Percentiles rank a stretch among this genome's conserved stretches.
These are phyloP conservation scores for Cladorhizidae sp. DNA, from an alignment of 37 sponge, comb jelly and placozoan genomes.

Conservation along the genomic window DNA sequence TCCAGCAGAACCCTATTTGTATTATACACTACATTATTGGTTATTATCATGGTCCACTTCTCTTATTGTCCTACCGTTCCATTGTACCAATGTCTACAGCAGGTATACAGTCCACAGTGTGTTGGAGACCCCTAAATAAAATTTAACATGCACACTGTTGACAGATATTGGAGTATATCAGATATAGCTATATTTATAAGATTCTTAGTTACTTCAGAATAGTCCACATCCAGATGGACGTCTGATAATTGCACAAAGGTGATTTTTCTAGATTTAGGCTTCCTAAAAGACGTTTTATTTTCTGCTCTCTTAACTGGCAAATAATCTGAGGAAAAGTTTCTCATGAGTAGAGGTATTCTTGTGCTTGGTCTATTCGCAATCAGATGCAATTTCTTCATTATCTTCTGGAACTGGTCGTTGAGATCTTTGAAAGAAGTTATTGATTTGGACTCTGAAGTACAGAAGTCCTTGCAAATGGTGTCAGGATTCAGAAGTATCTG, in stretches of 20 bases:
- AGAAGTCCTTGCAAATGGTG: no score
- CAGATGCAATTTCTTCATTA: no score
- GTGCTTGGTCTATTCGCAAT: no score
- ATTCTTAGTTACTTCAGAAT: slow-evolving; percentile 24
- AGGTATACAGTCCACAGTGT: slow-evolving; percentile 59
- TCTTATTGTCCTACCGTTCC: slow-evolving; percentile 56
- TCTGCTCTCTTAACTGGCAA: not conserved
- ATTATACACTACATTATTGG: not conserved
- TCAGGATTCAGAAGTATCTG: no score
- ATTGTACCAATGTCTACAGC: slow-evolving; percentile 56
- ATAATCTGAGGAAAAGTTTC: no score
- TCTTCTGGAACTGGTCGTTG: no score
- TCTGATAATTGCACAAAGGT: slow-evolving; percentile 73
- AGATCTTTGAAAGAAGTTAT: no score
- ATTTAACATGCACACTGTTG: no score
- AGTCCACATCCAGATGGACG: slow-evolving; percentile 70
- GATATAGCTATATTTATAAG: not conserved
- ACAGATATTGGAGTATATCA: not conserved
- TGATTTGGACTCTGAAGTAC: no score
- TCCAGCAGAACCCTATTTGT: slow-evolving; percentile 64
- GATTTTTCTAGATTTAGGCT: slow-evolving; percentile 18
- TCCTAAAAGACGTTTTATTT: not conserved
- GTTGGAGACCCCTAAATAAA: slow-evolving; percentile 58
- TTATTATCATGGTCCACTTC: not conserved
- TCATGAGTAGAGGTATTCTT: no score